phyloP scores from a whole-genome alignment of 2,797 vertebrate genomes.

The Enteromius unitaeniatus region DNA sequence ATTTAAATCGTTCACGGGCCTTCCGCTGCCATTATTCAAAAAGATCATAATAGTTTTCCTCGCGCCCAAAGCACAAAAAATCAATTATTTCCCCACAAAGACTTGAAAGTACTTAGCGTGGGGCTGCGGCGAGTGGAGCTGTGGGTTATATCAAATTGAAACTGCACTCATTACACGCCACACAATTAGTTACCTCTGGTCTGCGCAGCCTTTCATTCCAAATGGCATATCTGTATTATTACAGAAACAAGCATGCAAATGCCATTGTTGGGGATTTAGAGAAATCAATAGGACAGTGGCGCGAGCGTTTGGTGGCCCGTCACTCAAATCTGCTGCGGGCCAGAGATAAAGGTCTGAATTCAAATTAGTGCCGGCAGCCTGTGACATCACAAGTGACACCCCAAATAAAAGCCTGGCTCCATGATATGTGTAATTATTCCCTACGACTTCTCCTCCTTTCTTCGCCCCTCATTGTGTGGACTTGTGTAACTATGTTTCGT shows the following conservation, averaged over 20 bases:
- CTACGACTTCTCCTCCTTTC: conserved; percentile 87
- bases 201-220: conserved; percentile 99
- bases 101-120: conserved; percentile 99
- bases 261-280: conserved; percentile 99
- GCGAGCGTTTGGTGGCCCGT: conserved; percentile 98
- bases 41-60: conserved; percentile 99
- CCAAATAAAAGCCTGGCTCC: conserved; percentile 99
- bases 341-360: conserved; percentile 99
- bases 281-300: conserved; percentile 99
- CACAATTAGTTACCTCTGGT: conserved; percentile 99
- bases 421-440: conserved; percentile 99
- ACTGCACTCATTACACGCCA: conserved; percentile 99
- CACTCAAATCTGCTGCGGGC: conserved; percentile 99
- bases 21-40: conserved; percentile 99
- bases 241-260: conserved; percentile 99
- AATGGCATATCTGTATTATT: conserved; percentile 99
- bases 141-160: conserved; percentile 99
- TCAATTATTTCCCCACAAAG: conserved; percentile 99
- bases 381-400: conserved; percentile 99
- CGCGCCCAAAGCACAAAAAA: conserved; percentile 99
- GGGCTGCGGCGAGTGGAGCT: conserved; percentile 98
- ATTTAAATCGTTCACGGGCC: conserved; percentile 99
- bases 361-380: conserved; percentile 99
- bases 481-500: conserved; percentile 99
- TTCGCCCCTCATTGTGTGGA: conserved; percentile 94